Conservation (phyloP, 2,888 invertebrate genomes). For the Chrysopilus asiliformis region DNA sequence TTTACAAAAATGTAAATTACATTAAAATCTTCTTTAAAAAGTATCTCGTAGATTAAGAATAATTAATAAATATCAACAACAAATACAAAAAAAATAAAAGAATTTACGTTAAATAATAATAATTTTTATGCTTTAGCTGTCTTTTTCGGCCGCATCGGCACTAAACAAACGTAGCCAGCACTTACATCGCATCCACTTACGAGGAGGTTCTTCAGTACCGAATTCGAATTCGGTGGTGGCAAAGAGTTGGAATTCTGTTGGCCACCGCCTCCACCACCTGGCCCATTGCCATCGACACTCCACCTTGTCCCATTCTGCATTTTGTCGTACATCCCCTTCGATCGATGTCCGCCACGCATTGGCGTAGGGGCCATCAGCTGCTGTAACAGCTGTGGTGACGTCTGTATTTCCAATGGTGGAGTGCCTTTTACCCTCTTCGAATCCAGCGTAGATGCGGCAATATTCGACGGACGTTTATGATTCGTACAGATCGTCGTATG, state of each 20-base stretch:
- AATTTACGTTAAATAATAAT: neutral
- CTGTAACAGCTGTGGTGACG: slow-evolving; percentile 42
- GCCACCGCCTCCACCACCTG: slow-evolving; percentile 27
- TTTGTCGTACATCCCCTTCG: slow-evolving; percentile 18
- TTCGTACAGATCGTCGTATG: slow-evolving; percentile 1
- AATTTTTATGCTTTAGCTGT: slow-evolving; percentile 27
- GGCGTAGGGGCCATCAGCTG: slow-evolving; percentile 43
- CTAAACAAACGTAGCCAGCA: slow-evolving; percentile 80
- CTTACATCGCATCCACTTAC: slow-evolving; percentile 91
- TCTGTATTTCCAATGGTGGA: slow-evolving; percentile 22
- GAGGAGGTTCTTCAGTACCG: slow-evolving; percentile 84
- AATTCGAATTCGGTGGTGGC: slow-evolving; percentile 26
- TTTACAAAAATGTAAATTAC: too few relatives aligned
- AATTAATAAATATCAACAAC: neutral
- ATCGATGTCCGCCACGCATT: slow-evolving; percentile 20
- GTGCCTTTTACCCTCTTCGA: slow-evolving; percentile 22
- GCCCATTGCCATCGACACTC: slow-evolving; percentile 22
- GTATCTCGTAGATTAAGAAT: too few relatives aligned
- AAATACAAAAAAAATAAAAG: neutral
- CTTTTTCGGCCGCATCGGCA: slow-evolving; percentile 48
- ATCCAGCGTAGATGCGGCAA: slow-evolving; percentile 9
- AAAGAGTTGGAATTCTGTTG: slow-evolving; percentile 27
- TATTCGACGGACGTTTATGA: slow-evolving; percentile 18
- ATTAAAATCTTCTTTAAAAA: too few relatives aligned
- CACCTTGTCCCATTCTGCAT: slow-evolving; percentile 31